Evolutionary conservation across 2,888 invertebrate species (phyloP), one percentile per base, ranked within the genome.

Genomic region (Meteorus colon): DNA sequence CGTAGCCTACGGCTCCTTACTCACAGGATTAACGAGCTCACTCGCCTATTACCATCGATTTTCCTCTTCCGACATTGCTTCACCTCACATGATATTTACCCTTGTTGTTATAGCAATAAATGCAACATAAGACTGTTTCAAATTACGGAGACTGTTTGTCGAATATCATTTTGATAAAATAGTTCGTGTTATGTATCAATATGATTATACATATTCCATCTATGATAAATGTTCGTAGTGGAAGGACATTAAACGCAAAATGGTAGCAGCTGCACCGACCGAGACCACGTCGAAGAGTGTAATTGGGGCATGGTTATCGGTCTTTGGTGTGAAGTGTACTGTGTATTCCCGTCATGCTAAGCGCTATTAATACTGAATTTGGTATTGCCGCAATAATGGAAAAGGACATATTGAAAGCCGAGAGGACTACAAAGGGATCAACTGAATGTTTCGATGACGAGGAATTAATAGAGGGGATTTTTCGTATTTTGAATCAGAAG

Each of bases 271-370:
- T 74, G 62, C 62, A 74, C 45, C 68, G 68, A 74, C 68, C 60
- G 48, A 45, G 37, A 59, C 75, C 55, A 24, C 62, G 66, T 76
- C 71, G 74, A 76, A 74, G 69, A 78, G 68, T 70, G 75, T 77
- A 78, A 79, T 77, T 78, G 77, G 78, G 75, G 74, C 78, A 77
- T 71, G 74, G 78, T 72, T 80, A 80, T 80, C 80, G 76, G 73
- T 76, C 77, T 77, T 73, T 73, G 77, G 74, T 73, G 74, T 63
- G 68, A 67, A 24, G 31, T 55, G 31, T 48, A 69, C 67, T 34
- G 45, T 73, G 77, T 69, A 55, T 63, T 62, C 72, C 72, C 70
- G 74, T 78, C 74, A 76, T 75, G 70, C 75, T 78, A 73, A 78
- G 77, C 78, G 77, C 75, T 78, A 75, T 80, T 78, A 74, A 78